These are phyloP conservation scores for Hippocampus comes DNA, from an alignment of 2,113 vertebrate species.

Conservation along the genomic window DNA sequence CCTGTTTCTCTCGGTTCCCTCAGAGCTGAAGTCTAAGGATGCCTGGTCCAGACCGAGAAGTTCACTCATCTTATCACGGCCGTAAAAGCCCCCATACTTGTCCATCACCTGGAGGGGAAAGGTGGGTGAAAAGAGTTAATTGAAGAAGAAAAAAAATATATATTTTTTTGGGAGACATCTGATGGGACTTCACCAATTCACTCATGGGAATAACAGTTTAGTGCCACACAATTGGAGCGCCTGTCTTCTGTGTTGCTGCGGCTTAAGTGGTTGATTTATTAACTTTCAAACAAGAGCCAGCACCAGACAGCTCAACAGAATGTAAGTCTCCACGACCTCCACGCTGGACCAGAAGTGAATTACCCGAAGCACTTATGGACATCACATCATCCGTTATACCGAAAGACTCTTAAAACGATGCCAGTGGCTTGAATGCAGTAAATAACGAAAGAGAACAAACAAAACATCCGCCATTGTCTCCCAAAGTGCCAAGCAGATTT, in stretches of 20 bases:
- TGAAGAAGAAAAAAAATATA: too few relatives aligned
- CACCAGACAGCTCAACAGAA: neutral
- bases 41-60: slow-evolving; percentile 91
- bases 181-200: neutral
- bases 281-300: slow-evolving; percentile 11
- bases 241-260: neutral
- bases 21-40: slow-evolving; percentile 84
- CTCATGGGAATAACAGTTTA: neutral
- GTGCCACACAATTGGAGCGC: too few relatives aligned
- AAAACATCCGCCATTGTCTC: neutral
- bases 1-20: slow-evolving; percentile 79
- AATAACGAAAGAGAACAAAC: neutral
- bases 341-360: slow-evolving; percentile 18
- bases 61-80: slow-evolving; percentile 85
- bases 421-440: slow-evolving; percentile 10
- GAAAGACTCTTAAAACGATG: slow-evolving; percentile 12
- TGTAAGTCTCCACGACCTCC: slow-evolving; percentile 7
- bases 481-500: neutral
- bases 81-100: slow-evolving; percentile 91
- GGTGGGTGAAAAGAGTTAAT: neutral
- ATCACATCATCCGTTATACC: slow-evolving; percentile 27
- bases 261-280: slow-evolving; percentile 16
- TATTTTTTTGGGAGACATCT: too few relatives aligned
- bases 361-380: slow-evolving; percentile 15
- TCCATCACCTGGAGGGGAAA: slow-evolving; percentile 83